Evolutionary conservation across 1,140 invertebrate species (phyloP).

Genomic region (Brachionus rubens): DNA sequence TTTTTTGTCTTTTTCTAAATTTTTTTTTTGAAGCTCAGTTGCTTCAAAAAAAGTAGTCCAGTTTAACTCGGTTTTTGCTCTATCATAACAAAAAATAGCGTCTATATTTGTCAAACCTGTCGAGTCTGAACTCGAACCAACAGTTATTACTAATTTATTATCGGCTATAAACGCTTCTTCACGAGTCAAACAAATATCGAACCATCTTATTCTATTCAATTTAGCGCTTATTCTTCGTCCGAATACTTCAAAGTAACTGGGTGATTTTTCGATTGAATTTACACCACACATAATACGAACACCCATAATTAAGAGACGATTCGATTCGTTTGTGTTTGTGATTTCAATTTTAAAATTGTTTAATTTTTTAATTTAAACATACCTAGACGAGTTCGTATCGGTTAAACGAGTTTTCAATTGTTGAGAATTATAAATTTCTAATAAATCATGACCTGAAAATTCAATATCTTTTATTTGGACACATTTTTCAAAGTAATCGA

Average conservation of each 20-base stretch:
- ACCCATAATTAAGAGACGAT: too few species aligned
- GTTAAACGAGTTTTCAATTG: too few species aligned
- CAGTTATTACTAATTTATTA: slow-evolving; percentile 77
- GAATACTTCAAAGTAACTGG: slow-evolving; percentile 79
- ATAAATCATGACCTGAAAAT: too few species aligned
- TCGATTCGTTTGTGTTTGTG: too few species aligned
- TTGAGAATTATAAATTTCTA: too few species aligned
- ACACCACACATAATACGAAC: slow-evolving; percentile 78
- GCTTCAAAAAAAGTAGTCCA: slow-evolving; percentile 88
- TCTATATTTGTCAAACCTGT: slow-evolving; percentile 84
- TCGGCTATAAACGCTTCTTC: slow-evolving; percentile 90
- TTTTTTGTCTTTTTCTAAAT: slow-evolving; percentile 24
- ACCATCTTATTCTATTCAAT: slow-evolving; percentile 79
- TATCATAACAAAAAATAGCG: slow-evolving; percentile 85
- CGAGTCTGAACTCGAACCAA: slow-evolving; percentile 80
- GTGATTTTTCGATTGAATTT: slow-evolving; percentile 78
- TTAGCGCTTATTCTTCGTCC: slow-evolving; percentile 74
- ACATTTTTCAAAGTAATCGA: too few species aligned
- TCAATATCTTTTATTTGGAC: too few species aligned
- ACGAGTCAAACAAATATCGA: slow-evolving; percentile 85
- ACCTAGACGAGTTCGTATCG: slow-evolving; percentile 68
- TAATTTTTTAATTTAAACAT: slow-evolving; percentile 64
- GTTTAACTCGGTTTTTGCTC: slow-evolving; percentile 89
- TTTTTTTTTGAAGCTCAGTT: slow-evolving; percentile 72
- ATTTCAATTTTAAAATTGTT: slow-evolving; percentile 83